These are phyloP conservation scores for Heliocidaris tuberculata DNA, from an alignment of 35 echinoderm and acorn worm genomes.

Conservation along the genomic window DNA sequence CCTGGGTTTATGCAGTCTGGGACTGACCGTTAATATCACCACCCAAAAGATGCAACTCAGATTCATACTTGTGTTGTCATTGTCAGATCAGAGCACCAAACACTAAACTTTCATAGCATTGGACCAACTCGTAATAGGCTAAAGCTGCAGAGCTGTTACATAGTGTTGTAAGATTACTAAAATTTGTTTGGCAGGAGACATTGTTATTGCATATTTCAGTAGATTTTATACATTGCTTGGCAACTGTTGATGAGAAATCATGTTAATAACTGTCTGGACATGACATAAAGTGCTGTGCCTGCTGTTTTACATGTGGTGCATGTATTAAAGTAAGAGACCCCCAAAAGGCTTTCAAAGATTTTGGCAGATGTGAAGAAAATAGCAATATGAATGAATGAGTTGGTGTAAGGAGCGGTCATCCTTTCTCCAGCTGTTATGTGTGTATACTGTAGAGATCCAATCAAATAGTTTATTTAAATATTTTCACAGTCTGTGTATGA, in stretches of 20 bases:
- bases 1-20: too few relatives aligned
- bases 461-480: background rate
- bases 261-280: too few relatives aligned
- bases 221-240: background rate
- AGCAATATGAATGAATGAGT: background rate
- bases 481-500: background rate
- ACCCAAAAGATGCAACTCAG: too few relatives aligned
- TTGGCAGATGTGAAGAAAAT: background rate
- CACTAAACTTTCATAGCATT: too few relatives aligned
- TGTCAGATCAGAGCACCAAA: too few relatives aligned
- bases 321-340: background rate
- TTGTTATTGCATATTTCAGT: background rate
- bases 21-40: too few relatives aligned
- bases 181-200: background rate
- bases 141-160: background rate
- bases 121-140: too few relatives aligned
- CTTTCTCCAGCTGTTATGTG: background rate
- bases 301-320: background rate
- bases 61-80: too few relatives aligned
- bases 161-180: background rate
- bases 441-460: background rate
- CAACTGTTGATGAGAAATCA: too few relatives aligned
- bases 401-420: background rate
- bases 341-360: background rate
- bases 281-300: background rate